Conservation (phyloP, 2,888 invertebrate species). For the Pharmacophagus antenor region DNA sequence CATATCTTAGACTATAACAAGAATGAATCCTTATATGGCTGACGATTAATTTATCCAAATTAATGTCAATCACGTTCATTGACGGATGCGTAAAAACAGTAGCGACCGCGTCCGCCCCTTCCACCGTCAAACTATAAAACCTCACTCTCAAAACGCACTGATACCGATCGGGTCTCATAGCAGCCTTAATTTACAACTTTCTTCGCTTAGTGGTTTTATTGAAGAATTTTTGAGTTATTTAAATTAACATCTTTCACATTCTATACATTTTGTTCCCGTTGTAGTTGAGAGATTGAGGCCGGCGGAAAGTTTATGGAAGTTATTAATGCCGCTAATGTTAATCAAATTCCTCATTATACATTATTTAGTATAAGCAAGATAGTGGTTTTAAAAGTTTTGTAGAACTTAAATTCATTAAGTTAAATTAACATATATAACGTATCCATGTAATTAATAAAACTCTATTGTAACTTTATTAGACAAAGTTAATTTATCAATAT, state of each 20-base stretch:
- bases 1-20: constrained; percentile 36
- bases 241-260: constrained; percentile 58
- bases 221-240: constrained; percentile 71
- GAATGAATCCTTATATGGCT: constrained; percentile 3
- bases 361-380: constrained; percentile 29
- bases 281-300: constrained; percentile 38
- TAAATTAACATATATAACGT: not conserved
- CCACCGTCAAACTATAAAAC: constrained; percentile 59
- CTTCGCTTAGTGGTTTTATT: constrained; percentile 59
- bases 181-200: constrained; percentile 63
- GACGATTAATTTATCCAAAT: constrained; percentile 44
- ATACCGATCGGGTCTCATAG: constrained; percentile 58
- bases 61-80: constrained; percentile 74
- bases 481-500: too few relatives aligned
- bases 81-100: constrained; percentile 71
- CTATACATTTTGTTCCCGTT: constrained; percentile 46
- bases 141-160: constrained; percentile 50
- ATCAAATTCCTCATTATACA: constrained; percentile 47
- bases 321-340: constrained; percentile 53
- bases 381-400: constrained; percentile 14
- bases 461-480: too few relatives aligned
- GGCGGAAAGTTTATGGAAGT: constrained; percentile 43
- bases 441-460: too few relatives aligned
- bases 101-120: constrained; percentile 48
- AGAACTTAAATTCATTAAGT: constrained; percentile 6